Conservation (phyloP, 2,888 invertebrate species). For the Isotomurus palustris region DNA sequence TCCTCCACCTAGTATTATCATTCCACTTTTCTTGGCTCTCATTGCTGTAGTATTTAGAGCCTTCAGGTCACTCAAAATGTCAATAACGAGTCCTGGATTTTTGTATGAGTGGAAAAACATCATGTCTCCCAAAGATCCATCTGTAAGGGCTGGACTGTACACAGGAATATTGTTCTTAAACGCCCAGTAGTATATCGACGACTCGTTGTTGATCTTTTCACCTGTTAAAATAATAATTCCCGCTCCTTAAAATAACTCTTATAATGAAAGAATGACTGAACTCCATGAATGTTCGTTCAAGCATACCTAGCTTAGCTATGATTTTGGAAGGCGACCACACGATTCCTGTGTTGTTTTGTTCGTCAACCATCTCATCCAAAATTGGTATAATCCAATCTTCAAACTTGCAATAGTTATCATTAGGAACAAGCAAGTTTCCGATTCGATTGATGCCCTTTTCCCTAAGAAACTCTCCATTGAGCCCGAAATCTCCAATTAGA, state of each 20-base stretch:
- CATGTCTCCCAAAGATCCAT: conserved; percentile 97
- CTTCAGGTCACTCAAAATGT: conserved; percentile 84
- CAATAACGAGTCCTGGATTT: conserved; percentile 85
- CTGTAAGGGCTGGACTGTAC: conserved; percentile 95
- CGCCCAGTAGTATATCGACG: conserved; percentile 96
- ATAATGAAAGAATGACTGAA: too few species aligned
- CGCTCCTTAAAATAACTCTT: neutral
- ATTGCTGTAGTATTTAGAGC: conserved; percentile 91
- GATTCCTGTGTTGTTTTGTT: conserved; percentile 66
- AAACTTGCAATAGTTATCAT: conserved; percentile 95
- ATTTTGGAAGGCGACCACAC: conserved; percentile 89
- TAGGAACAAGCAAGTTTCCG: conserved; percentile 93
- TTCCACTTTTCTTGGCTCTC: conserved; percentile 86
- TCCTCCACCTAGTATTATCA: conserved; percentile 94
- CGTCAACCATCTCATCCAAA: conserved; percentile 80
- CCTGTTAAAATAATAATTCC: conserved; percentile 50
- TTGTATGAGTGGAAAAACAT: conserved; percentile 96
- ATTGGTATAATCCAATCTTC: conserved; percentile 96
- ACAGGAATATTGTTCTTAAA: conserved; percentile 94
- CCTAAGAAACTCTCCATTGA: conserved; percentile 73
- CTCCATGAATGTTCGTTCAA: neutral
- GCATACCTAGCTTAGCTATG: conserved; percentile 64
- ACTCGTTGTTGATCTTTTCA: conserved; percentile 79
- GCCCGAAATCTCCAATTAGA: conserved; percentile 82
- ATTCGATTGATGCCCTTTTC: conserved; percentile 84